Conservation (phyloP, 2,797 vertebrate species). For the Avahi laniger region DNA sequence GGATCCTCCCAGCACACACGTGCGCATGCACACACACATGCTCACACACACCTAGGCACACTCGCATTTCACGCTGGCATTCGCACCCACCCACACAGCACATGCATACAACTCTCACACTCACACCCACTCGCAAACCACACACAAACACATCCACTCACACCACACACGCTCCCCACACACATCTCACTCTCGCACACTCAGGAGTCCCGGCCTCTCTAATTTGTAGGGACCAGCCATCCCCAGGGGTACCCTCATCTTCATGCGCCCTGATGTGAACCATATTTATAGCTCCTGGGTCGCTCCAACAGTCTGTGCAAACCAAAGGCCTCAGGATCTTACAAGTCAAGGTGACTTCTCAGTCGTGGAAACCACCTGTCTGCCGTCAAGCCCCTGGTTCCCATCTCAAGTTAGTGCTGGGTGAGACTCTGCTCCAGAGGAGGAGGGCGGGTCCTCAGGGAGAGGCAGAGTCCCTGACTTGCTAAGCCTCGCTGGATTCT, state of each 20-base stretch:
- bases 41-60: background rate
- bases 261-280: rapidly evolving
- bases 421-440: background rate
- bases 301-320: background rate
- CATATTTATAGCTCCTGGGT: background rate
- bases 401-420: background rate
- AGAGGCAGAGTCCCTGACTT: background rate
- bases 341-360: background rate
- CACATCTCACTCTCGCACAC: background rate
- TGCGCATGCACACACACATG: background rate
- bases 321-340: background rate
- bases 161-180: background rate
- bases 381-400: background rate
- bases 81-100: background rate
- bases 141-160: no score
- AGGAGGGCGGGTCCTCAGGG: background rate
- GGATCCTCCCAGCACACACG: background rate
- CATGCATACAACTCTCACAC: background rate
- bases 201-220: background rate
- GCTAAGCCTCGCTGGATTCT: background rate
- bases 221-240: background rate
- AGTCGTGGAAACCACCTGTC: background rate
- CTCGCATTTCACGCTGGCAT: background rate
- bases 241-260: background rate
- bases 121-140: background rate